Evolutionary conservation across 2,797 vertebrate genomes (phyloP).

Genomic region (Sebastes steindachneri): DNA sequence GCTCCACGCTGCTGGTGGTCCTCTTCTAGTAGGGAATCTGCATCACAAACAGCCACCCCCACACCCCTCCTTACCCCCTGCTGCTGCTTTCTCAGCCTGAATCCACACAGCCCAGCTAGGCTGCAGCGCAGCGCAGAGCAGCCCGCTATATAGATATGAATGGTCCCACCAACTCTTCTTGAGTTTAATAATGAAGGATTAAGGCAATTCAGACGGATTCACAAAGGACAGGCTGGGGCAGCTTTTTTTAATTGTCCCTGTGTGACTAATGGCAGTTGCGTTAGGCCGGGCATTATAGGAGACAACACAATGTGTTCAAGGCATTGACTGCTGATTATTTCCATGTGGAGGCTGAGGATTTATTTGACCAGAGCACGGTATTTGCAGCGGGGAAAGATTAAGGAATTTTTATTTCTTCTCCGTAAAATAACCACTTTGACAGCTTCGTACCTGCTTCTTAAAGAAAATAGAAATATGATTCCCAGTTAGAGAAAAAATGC

Average conservation of each 20-base stretch:
- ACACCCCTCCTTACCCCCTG: conserved; percentile 9
- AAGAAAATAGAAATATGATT: conserved; percentile 54
- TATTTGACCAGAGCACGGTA: conserved; percentile 50
- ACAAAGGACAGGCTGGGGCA: conserved; percentile 69
- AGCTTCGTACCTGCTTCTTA: conserved; percentile 46
- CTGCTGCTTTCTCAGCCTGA: conserved; percentile 48
- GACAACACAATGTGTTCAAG: conserved; percentile 67
- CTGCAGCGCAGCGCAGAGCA: background rate
- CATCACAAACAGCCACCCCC: conserved; percentile 62
- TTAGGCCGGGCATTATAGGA: conserved; percentile 60
- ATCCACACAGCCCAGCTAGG: conserved; percentile 47
- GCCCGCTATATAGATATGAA: conserved; percentile 54
- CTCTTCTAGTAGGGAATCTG: conserved; percentile 52
- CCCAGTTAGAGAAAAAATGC: background rate
- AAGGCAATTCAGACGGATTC: conserved; percentile 72
- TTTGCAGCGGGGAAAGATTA: conserved; percentile 38
- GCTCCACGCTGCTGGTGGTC: conserved; percentile 70
- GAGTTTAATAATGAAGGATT: conserved; percentile 76
- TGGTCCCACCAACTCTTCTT: conserved; percentile 57
- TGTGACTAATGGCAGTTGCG: conserved; percentile 77
- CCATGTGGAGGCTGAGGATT: conserved; percentile 60
- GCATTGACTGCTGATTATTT: conserved; percentile 73
- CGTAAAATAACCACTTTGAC: conserved; percentile 19
- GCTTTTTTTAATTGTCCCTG: conserved; percentile 64
- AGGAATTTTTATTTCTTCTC: conserved; percentile 23